phyloP scores from a whole-genome alignment of 2,888 invertebrate species.

The Argyresthia goedartella region DNA sequence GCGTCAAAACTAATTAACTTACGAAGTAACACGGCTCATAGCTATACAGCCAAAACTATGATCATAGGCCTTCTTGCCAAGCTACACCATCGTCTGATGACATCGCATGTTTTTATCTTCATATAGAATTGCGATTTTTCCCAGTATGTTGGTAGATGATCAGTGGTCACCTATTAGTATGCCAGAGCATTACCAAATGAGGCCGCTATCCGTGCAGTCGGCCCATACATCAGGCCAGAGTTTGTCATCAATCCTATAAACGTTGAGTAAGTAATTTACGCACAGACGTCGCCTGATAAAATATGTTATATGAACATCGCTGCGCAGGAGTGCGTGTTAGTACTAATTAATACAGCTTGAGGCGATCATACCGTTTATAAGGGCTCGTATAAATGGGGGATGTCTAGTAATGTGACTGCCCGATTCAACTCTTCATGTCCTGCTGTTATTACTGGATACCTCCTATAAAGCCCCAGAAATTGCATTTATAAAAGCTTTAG shows the following conservation, averaged over 20 bases:
- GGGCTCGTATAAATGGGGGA: background rate
- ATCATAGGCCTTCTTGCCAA: too few species aligned
- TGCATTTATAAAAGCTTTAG: background rate
- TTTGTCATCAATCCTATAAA: conserved; percentile 14
- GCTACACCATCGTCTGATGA: too few species aligned
- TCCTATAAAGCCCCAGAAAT: background rate
- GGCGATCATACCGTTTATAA: conserved; percentile 21
- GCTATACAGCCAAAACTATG: too few species aligned
- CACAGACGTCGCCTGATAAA: conserved; percentile 7
- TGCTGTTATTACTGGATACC: background rate
- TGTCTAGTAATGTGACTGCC: background rate
- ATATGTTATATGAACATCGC: conserved; percentile 33
- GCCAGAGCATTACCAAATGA: background rate
- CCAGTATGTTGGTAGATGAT: too few species aligned
- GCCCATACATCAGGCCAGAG: conserved; percentile 7
- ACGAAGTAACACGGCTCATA: too few species aligned
- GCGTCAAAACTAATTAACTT: too few species aligned
- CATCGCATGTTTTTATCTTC: too few species aligned
- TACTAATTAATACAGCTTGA: conserved; percentile 37
- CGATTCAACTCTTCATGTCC: too few species aligned
- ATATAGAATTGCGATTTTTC: too few species aligned
- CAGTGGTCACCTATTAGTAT: background rate
- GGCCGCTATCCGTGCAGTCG: background rate
- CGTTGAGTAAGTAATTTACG: conserved; percentile 1
- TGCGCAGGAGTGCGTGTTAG: conserved; percentile 17